phyloP scores from a whole-genome alignment of 2,797 vertebrate species.

The Parauchenoglanis punctatus region DNA sequence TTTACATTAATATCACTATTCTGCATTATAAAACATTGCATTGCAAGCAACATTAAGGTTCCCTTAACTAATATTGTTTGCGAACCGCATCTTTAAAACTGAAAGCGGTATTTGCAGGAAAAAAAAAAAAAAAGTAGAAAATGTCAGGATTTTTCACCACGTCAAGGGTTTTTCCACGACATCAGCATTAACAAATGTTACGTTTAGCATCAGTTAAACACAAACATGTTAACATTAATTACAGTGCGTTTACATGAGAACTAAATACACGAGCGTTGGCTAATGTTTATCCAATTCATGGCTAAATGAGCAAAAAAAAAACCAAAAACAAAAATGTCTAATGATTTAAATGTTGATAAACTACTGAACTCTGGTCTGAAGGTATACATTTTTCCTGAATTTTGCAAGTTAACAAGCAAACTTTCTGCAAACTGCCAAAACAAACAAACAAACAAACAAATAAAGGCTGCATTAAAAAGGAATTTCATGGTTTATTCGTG shows the following conservation, averaged over 20 bases:
- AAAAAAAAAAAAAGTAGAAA: not conserved
- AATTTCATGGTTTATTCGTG: not conserved
- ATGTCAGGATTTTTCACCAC: not conserved
- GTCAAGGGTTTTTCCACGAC: no score
- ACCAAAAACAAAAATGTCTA: not conserved
- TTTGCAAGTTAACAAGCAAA: not conserved
- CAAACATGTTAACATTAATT: not conserved
- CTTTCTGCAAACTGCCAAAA: not conserved
- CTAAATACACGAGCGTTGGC: not conserved
- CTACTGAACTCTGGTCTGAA: not conserved
- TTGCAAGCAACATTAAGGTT: not conserved
- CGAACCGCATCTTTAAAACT: not conserved
- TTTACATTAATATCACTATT: not conserved
- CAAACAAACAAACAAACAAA: not conserved
- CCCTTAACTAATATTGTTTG: not conserved
- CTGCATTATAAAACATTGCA: not conserved
- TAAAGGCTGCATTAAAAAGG: not conserved
- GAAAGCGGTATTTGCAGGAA: not conserved
- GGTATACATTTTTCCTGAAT: not conserved
- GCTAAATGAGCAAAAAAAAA: no score
- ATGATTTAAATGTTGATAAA: not conserved
- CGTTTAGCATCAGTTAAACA: not conserved
- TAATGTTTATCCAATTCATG: not conserved
- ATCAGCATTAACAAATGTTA: not conserved
- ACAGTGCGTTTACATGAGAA: not conserved